Percentiles rank a stretch among this genome's conserved stretches.
phyloP scores from a whole-genome alignment of 1,140 invertebrate genomes.

The Saccostrea glomerata region DNA sequence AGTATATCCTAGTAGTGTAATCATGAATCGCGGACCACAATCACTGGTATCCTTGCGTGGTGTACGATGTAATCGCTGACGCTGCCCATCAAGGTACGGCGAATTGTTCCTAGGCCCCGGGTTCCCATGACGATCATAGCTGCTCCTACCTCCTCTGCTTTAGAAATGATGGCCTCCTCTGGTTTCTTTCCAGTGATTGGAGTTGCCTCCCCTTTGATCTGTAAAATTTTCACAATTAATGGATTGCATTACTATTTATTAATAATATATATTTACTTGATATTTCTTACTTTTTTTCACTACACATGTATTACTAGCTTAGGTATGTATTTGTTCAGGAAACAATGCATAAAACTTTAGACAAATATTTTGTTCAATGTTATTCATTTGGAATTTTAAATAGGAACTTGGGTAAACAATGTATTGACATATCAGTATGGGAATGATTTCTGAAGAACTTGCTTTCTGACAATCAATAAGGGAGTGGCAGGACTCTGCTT shows the following conservation, averaged over 20 bases:
- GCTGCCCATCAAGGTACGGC: constrained; percentile 74
- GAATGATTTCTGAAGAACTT: too few relatives aligned
- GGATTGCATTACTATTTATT: neutral
- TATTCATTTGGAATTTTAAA: too few relatives aligned
- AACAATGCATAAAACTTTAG: too few relatives aligned
- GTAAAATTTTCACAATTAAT: neutral
- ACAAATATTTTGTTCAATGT: too few relatives aligned
- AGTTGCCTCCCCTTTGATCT: constrained; percentile 11
- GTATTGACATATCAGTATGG: too few relatives aligned
- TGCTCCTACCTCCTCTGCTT: constrained; percentile 72
- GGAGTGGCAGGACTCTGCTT: too few relatives aligned
- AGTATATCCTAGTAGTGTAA: neutral
- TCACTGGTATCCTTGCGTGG: constrained; percentile 74
- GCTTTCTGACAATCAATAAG: too few relatives aligned
- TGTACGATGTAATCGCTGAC: constrained; percentile 77
- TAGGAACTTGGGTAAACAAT: too few relatives aligned
- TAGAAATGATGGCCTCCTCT: constrained; percentile 70
- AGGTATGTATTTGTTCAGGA: too few relatives aligned
- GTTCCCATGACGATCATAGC: constrained; percentile 73
- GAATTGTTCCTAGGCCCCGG: constrained; percentile 72
- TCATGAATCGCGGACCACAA: constrained; percentile 61
- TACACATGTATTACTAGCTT: too few relatives aligned
- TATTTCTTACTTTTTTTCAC: too few relatives aligned
- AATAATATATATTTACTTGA: too few relatives aligned
- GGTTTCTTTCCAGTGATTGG: constrained; percentile 53